Evolutionary conservation across 2,113 vertebrate species (phyloP).

Genomic region (Entosphenus tridentatus): DNA sequence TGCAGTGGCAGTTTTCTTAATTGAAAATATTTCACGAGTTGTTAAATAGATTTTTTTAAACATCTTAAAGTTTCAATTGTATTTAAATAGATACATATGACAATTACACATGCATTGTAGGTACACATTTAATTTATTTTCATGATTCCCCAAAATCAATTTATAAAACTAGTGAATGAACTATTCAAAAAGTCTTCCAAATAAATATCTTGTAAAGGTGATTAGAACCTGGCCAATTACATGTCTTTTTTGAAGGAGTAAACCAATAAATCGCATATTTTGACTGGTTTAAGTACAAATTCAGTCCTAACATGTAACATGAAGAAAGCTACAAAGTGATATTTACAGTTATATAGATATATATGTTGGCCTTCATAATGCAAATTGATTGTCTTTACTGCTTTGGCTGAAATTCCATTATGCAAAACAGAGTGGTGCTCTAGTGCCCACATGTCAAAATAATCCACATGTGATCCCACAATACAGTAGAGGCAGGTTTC

Average conservation of each 20-base stretch:
- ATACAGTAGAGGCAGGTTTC: background rate
- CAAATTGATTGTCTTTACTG: background rate
- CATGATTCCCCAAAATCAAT: too few species aligned
- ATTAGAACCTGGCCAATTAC: background rate
- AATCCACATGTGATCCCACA: background rate
- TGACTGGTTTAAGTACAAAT: background rate
- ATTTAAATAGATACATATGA: too few species aligned
- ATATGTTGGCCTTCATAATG: background rate
- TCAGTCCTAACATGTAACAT: background rate
- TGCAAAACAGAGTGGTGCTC: background rate
- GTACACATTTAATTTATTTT: too few species aligned
- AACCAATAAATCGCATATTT: background rate
- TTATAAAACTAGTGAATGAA: background rate
- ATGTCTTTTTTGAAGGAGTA: background rate
- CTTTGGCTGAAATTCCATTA: background rate
- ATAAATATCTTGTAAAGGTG: background rate
- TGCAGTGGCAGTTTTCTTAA: too few species aligned
- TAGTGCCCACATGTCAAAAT: slow-evolving; percentile 2
- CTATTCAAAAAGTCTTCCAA: background rate
- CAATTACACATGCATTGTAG: too few species aligned
- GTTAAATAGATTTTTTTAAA: too few species aligned
- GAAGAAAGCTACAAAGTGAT: background rate
- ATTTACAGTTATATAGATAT: background rate
- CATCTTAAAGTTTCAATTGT: too few species aligned
- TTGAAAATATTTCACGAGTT: too few species aligned